phyloP scores from a whole-genome alignment of 2,888 invertebrate genomes.

The Eumerus sabulonum region DNA sequence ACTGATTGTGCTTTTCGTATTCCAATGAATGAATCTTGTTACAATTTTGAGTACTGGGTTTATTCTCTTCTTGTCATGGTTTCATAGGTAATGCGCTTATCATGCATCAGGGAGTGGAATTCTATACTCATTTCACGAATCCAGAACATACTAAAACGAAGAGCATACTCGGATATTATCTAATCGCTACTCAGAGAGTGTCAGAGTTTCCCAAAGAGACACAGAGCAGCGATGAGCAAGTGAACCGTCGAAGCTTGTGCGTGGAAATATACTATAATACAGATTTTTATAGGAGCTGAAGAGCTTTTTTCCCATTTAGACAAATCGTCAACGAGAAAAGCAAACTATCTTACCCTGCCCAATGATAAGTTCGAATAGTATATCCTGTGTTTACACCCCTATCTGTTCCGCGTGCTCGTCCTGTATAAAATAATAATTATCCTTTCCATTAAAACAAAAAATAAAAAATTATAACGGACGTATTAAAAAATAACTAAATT shows the following conservation, averaged over 20 bases:
- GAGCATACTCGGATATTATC: no score
- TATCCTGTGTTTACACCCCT: conserved; percentile 69
- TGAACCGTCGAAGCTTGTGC: conserved; percentile 38
- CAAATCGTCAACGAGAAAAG: conserved; percentile 53
- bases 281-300: conserved; percentile 59
- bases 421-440: conserved; percentile 43
- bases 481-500: neutral
- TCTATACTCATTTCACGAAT: no score
- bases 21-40: conserved; percentile 61
- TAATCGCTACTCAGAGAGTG: no score
- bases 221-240: neutral
- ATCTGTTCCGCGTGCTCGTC: conserved; percentile 67
- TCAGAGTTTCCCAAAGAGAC: conserved; percentile 22
- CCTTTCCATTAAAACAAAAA: conserved; percentile 12
- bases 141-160: no score
- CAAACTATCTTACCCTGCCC: conserved; percentile 68
- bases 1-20: conserved; percentile 37
- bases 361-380: conserved; percentile 68
- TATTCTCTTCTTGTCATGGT: conserved; percentile 18
- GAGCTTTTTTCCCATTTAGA: conserved; percentile 51
- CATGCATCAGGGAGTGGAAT: no score
- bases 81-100: no score
- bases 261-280: conserved; percentile 59
- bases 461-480: conserved; percentile 7
- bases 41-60: conserved; percentile 36